A percentile compares a stretch with the other conserved stretches of the same genome.
Conservation (phyloP, 2,113 vertebrate species). For the Phaethornis superciliosus region DNA sequence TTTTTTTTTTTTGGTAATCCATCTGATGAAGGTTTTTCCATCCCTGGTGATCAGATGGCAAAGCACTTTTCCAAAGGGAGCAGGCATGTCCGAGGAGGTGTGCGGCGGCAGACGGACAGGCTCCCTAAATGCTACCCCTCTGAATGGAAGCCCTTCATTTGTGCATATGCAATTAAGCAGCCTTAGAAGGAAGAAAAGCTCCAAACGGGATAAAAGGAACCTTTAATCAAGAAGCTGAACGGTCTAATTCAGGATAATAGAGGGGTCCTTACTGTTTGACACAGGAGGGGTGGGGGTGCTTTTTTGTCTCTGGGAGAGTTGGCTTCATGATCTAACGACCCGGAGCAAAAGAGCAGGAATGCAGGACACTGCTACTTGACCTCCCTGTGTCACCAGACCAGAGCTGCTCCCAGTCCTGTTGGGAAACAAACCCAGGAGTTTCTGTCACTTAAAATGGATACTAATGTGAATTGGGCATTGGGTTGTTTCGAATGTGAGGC, state of each 20-base stretch:
- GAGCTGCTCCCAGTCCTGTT: not conserved
- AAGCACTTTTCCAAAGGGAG: conserved; percentile 1
- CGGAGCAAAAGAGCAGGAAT: conserved; percentile 37
- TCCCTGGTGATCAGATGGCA: conserved; percentile 10
- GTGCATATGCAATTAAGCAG: conserved; percentile 80
- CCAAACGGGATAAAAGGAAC: conserved; percentile 69
- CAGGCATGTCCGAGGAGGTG: conserved; percentile 46
- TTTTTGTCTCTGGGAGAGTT: conserved; percentile 55
- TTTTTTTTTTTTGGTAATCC: not conserved
- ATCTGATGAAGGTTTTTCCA: conserved; percentile 2
- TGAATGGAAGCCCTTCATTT: conserved; percentile 83
- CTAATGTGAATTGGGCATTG: not conserved
- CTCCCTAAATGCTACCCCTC: conserved; percentile 85
- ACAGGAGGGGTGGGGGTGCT: conserved; percentile 57
- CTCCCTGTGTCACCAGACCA: conserved; percentile 38
- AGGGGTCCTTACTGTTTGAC: conserved; percentile 69
- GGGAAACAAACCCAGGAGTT: not conserved
- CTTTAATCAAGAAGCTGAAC: conserved; percentile 73
- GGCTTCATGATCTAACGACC: conserved; percentile 65
- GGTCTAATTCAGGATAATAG: conserved; percentile 79
- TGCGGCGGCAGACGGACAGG: conserved; percentile 81
- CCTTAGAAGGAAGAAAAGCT: conserved; percentile 73
- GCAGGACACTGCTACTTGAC: conserved; percentile 59
- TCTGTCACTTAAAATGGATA: not conserved
- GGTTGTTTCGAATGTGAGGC: not conserved